Conservation (phyloP, 2,113 vertebrate species). For the Phyllopteryx taeniolatus region DNA sequence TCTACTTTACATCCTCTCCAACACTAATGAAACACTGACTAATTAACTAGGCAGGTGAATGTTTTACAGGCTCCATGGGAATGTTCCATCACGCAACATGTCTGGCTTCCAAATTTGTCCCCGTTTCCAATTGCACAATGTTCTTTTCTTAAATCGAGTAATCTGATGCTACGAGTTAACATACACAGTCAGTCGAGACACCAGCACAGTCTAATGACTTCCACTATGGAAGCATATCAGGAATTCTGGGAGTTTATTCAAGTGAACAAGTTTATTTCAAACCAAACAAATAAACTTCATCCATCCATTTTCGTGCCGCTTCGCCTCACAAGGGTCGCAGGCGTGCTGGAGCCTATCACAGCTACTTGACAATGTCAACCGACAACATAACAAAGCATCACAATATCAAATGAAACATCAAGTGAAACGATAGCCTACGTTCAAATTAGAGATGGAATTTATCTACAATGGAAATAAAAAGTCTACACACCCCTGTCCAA, state of each 20-base stretch:
- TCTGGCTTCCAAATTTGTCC: background rate
- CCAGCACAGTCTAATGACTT: no score
- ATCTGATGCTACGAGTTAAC: background rate
- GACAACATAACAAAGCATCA: background rate
- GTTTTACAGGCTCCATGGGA: slow-evolving; percentile 59
- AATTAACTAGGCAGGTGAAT: slow-evolving; percentile 68
- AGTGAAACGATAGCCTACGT: background rate
- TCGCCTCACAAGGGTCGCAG: no score
- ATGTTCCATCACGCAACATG: slow-evolving; percentile 14
- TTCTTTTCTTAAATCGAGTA: no score
- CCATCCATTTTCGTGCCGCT: no score
- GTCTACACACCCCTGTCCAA: background rate
- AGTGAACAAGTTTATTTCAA: background rate
- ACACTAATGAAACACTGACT: slow-evolving; percentile 64
- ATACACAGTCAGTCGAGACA: no score
- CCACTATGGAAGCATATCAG: no score
- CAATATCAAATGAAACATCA: background rate
- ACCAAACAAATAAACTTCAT: background rate
- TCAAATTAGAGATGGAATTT: no score
- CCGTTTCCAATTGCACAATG: background rate
- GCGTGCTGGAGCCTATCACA: no score
- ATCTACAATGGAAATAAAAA: background rate
- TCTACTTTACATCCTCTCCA: slow-evolving; percentile 53
- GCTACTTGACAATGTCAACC: background rate
- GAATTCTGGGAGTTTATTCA: background rate